Base-by-base conservation (phyloP, 2,797 vertebrate genomes). In the Tangara arthus region DNA sequence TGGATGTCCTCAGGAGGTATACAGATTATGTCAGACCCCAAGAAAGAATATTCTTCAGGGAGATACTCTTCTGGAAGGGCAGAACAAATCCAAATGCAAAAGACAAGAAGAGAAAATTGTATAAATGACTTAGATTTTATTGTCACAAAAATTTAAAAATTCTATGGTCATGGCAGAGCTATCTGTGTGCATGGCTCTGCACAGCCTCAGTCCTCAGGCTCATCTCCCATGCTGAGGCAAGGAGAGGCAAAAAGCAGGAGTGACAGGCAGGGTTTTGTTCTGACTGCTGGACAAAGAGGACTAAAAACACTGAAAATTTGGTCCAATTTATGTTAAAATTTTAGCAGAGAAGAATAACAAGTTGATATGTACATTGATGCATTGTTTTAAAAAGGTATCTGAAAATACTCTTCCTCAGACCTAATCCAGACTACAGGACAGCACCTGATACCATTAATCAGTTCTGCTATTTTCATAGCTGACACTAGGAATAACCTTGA, bases 161-260 rank as follows among this genome's bases (percentile, higher is more conserved):
- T 60, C 11, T 56, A 0, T 41, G 15, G 63, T 35, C 11, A 37
- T 6, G 4, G 15, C 37, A 30, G 24, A 72, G 6, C 5, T 47
- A 9, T 77, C 52, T 56, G 27, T 3, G 32, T 22, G 13, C 35
- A 47, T 0, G 2, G 9, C 10, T 75, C 32, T 52, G 37, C 0
- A 1, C 53, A 37, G 12, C 24, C 27, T 70, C 65, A 61, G 20
- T 42, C n/a, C 77, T 64, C 15, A 60, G 27, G n/a, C 8, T 75
- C 2, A 1, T 57, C 15, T 81, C 15, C 30, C 21, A 30, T 1
- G 2, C 11, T 42, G 50, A 77, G 21, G 21, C 16, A 42, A 64
- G 11, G 17, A 49, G 28, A 78, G 19, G 17, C 8, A 49, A 60
- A 16, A 17, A 42, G 9, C 26, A 68, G 23, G 3, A 76, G 4